Conservation (phyloP, 2,113 vertebrate species). For the Calidris pugnax region DNA sequence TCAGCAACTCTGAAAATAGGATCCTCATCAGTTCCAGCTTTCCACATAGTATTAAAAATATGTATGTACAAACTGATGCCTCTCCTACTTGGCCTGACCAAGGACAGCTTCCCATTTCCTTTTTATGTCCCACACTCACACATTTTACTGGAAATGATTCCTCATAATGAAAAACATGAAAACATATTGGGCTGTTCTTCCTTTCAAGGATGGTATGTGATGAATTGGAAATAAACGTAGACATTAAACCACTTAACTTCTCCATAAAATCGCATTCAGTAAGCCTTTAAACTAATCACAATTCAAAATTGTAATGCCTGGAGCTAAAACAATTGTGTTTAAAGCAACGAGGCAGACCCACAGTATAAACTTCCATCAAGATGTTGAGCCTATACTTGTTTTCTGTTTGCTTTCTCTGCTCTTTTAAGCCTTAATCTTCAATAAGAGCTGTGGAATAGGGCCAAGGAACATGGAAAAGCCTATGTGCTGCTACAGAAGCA, state of each 20-base stretch:
- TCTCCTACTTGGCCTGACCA: not conserved
- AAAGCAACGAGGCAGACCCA: constrained; percentile 3
- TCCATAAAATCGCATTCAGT: not conserved
- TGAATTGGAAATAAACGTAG: constrained; percentile 1
- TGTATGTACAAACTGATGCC: not conserved
- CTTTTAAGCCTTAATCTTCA: not conserved
- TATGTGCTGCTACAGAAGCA: not conserved
- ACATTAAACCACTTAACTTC: constrained; percentile 5
- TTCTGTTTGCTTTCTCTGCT: constrained; percentile 4
- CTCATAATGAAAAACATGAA: not conserved
- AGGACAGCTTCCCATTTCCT: not conserved
- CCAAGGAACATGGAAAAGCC: not conserved
- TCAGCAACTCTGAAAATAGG: not conserved
- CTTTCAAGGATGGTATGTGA: not conserved
- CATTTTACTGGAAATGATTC: not conserved
- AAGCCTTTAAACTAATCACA: constrained; percentile 36
- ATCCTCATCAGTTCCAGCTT: not conserved
- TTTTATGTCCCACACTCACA: not conserved
- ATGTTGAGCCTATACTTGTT: not conserved
- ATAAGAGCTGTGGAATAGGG: not conserved
- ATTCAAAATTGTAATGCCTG: not conserved
- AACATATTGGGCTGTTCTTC: not conserved
- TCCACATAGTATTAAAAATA: not conserved
- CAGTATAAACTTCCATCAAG: not conserved
- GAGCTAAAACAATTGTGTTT: constrained; percentile 25